These are phyloP conservation scores for Phaetusa simplex DNA, from an alignment of 2,113 vertebrate species.

Conservation along the genomic window DNA sequence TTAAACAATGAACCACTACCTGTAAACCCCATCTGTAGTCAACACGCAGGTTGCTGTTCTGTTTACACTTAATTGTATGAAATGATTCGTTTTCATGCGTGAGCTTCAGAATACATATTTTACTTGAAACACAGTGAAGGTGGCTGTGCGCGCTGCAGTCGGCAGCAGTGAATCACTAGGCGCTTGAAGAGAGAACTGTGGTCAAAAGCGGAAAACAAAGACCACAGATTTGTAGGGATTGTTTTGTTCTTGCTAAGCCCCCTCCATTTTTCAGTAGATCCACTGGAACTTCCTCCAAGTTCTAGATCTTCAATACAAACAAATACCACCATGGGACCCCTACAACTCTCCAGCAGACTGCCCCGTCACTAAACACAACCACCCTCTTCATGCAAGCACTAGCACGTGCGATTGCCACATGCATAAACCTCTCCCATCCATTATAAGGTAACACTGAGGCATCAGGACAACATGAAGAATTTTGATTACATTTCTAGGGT, in stretches of 20 bases:
- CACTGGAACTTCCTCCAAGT: not conserved
- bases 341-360: not conserved
- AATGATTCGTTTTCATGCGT: not conserved
- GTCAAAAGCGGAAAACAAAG: not conserved
- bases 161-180: not conserved
- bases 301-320: not conserved
- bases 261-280: not conserved
- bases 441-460: not conserved
- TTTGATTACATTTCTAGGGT: not conserved
- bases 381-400: not conserved
- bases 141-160: not conserved
- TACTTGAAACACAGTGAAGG: not conserved
- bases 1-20: not conserved
- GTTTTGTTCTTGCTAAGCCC: not conserved
- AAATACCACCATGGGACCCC: not conserved
- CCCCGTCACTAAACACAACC: not conserved
- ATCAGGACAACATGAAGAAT: not conserved
- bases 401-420: not conserved
- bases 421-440: not conserved
- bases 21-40: not conserved
- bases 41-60: not conserved
- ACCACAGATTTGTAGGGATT: not conserved
- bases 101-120: not conserved
- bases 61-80: not conserved
- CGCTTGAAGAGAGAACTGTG: not conserved